Evolutionary conservation across 2,113 vertebrate genomes (phyloP).

Genomic region (Bambusicola thoracicus): DNA sequence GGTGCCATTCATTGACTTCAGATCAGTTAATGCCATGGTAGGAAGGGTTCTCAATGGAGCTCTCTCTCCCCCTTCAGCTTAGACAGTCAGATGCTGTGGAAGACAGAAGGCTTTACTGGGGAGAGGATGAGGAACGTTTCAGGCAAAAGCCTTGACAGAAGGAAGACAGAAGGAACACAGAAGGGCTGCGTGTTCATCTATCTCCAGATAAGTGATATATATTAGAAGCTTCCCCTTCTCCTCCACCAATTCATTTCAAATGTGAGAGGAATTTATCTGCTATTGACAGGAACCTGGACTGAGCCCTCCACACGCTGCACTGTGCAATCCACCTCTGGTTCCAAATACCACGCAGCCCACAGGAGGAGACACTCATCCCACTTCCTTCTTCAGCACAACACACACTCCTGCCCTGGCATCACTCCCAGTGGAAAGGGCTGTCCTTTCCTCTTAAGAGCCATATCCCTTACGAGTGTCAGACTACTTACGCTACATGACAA

Average conservation of each 20-base stretch:
- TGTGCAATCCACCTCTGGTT: not conserved
- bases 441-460: not conserved
- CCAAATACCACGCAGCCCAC: not conserved
- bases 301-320: not conserved
- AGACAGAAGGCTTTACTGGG: not conserved
- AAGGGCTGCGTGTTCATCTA: not conserved
- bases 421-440: not conserved
- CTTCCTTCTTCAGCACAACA: not conserved
- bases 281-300: conserved; percentile 13
- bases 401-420: not conserved
- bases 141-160: not conserved
- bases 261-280: conserved; percentile 10
- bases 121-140: not conserved
- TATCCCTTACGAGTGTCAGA: not conserved
- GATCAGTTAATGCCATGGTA: not conserved
- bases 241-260: conserved; percentile 30
- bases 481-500: not conserved
- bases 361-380: not conserved
- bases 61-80: not conserved
- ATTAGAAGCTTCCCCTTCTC: conserved; percentile 9
- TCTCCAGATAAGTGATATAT: not conserved
- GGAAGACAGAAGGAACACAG: not conserved
- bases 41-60: not conserved
- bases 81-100: not conserved
- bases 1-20: not conserved